Conservation (phyloP, 2,797 vertebrate genomes). For the Hippoglossus hippoglossus region DNA sequence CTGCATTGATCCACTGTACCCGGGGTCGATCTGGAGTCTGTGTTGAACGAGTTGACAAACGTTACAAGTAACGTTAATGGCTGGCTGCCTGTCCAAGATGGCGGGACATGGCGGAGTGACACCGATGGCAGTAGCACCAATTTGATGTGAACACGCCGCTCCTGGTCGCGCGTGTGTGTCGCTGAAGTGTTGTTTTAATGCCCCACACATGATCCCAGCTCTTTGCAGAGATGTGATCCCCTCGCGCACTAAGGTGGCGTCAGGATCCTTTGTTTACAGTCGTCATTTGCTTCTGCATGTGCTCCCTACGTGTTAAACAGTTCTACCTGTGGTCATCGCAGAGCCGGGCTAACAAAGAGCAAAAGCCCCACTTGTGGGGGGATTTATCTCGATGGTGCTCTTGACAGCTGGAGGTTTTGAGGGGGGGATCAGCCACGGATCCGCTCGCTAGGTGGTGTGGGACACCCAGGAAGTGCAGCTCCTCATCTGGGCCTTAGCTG, state of each 20-base stretch:
- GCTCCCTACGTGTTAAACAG: not conserved
- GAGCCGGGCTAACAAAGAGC: slow-evolving; percentile 20
- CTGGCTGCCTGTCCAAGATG: slow-evolving; percentile 93
- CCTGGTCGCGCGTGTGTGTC: not conserved
- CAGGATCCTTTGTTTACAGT: slow-evolving; percentile 74
- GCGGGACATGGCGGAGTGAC: slow-evolving; percentile 92
- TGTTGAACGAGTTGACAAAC: slow-evolving; percentile 59
- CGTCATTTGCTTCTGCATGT: slow-evolving; percentile 44
- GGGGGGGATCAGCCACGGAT: slow-evolving; percentile 21
- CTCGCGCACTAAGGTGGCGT: slow-evolving; percentile 27
- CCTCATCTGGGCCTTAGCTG: slow-evolving; percentile 34
- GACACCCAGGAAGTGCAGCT: slow-evolving; percentile 62
- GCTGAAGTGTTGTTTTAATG: not conserved
- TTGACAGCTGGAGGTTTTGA: slow-evolving; percentile 48
- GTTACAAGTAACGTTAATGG: slow-evolving; percentile 76
- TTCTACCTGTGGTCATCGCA: slow-evolving; percentile 24
- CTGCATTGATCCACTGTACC: not conserved
- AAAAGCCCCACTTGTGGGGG: not conserved
- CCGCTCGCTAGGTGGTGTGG: slow-evolving; percentile 77
- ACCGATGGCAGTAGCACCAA: slow-evolving; percentile 54
- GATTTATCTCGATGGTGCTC: slow-evolving; percentile 21
- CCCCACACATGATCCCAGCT: not conserved
- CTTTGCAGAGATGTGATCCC: slow-evolving; percentile 16
- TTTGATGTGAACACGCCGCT: slow-evolving; percentile 37
- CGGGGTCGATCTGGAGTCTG: not conserved